Evolutionary conservation across 2,797 vertebrate species (phyloP), one percentile per base, ranked within the genome.

Genomic region (Crenichthys baileyi): DNA sequence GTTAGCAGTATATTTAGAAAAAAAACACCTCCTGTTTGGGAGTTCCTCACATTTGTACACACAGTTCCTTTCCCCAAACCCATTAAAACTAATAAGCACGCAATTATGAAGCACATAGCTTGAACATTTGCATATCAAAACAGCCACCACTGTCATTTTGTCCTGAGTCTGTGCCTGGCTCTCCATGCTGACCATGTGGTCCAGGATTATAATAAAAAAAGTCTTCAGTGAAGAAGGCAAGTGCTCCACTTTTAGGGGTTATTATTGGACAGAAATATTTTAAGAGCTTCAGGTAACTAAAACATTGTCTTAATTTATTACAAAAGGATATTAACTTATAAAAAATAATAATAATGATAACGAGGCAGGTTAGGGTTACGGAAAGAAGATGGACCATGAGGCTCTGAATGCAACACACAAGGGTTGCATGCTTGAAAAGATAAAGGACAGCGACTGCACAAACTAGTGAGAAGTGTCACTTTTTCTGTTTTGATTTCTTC

Each of bases 191-290:
- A 90, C 88, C 88, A 93, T 89, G 88, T 91, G 89, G 89, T 91
- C 88, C 84, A 77, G 82, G 81, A 93, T 92, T 91, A 91, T 90
- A 92, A 94, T 88, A 90, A 92, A 36, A 36, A 80, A 91, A 79
- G 70, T 56, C 77, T 63, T 83, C 77, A 83, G 65, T 88, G 78
- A 90, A 89, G 75, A 82, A 83, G 74, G 81, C 72, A 4, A 80
- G 73, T 84, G 75, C 74, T 82, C 78, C 79, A 81, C 81, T 82
- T 82, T 85, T 67, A 61, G 81, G 75, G 80, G 87, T 92, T 83
- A 82, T 90, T 95, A 95, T 95, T 95, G 93, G 92, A 90, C 90
- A 87, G 91, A 94, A 90, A 92, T 92, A 92, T 94, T 94, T 92
- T 93, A 81, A 83, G 82, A 89, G 81, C 88, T 86, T 58, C 5